Evolutionary conservation across 1,140 invertebrate genomes (phyloP), one percentile per base, ranked within the genome.

Genomic region (Drosophila truncata): DNA sequence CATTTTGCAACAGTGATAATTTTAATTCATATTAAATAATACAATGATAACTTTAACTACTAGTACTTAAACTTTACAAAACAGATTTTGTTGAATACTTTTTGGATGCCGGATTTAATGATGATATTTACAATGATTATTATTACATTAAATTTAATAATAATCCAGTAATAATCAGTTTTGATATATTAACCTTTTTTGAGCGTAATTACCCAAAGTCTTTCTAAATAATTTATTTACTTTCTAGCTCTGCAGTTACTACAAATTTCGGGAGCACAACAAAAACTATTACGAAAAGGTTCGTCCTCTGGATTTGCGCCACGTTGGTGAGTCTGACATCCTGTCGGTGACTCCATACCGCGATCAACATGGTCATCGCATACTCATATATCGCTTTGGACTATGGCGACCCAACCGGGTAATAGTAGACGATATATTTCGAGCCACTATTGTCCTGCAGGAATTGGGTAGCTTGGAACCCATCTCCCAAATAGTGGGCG

Each of bases 381-480:
- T 93, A 70, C 67, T 93, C 50, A 84, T 92, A 42, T 92, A 91
- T 62, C 73, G 85, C 11, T 91, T 93, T 66, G 95, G 96, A 14
- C 95, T 96, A 69, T 97, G 96, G 96, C 94, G 96, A 77, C 95
- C 96, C 2, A 95, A 94, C 60, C 93, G 94, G 29, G 94, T 95
- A 35, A 82, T 94, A 0, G 91, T 96, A 0, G 95, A 96, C 27
- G 96, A 97, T 78, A 90, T 97, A 13, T 96, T 97, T 76, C 96
- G 96, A 83, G 95, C 95, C 0, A 95, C 96, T 0, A 94, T 97
- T 29, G 93, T 96, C 29, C 93, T 96, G 16, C 90, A 97, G 11
- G 96, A 97, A 82, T 86, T 97, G 3, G 96, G 96, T 0, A 93
- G 96, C 27, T 71, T 97, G 52, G 96, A 97, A 82, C 96, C 95